These are phyloP conservation scores for Limnephilus lunatus DNA, from an alignment of 2,888 invertebrate genomes.

Conservation along the genomic window DNA sequence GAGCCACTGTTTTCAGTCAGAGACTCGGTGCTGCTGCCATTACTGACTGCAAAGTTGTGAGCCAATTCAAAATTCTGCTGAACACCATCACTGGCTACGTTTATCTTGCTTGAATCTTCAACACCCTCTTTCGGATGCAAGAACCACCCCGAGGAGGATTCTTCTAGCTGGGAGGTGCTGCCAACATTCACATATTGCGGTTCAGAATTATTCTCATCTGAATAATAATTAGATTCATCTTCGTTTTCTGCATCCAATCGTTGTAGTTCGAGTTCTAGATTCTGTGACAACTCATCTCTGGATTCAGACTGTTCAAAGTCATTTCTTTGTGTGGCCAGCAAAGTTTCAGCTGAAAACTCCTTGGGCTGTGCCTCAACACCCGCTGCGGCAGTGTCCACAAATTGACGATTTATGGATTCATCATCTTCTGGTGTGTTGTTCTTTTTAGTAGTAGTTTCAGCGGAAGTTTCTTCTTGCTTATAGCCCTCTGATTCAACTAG, in stretches of 20 bases:
- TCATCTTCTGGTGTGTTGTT: neutral
- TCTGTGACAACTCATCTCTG: conserved; percentile 48
- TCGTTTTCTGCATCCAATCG: conserved; percentile 48
- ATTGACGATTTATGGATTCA: conserved; percentile 5
- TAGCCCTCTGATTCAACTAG: neutral
- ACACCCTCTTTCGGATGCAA: conserved; percentile 70
- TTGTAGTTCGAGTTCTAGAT: conserved; percentile 51
- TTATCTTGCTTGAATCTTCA: conserved; percentile 35
- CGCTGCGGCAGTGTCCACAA: neutral
- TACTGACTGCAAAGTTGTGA: conserved; percentile 22
- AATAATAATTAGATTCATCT: conserved; percentile 48
- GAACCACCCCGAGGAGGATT: conserved; percentile 70
- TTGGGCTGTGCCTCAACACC: neutral
- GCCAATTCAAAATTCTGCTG: conserved; percentile 17
- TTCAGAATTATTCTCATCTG: conserved; percentile 50
- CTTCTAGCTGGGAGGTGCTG: conserved; percentile 14
- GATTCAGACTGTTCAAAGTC: conserved; percentile 5
- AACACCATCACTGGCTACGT: neutral
- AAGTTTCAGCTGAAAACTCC: neutral
- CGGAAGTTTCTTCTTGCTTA: neutral
- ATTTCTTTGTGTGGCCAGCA: conserved; percentile 3
- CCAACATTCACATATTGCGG: conserved; percentile 53
- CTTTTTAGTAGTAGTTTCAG: conserved; percentile 2
- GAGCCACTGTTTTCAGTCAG: conserved; percentile 75
- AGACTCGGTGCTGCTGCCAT: conserved; percentile 70